Evolutionary conservation across 1,140 invertebrate species (phyloP).

Genomic region (Tribolium castaneum): DNA sequence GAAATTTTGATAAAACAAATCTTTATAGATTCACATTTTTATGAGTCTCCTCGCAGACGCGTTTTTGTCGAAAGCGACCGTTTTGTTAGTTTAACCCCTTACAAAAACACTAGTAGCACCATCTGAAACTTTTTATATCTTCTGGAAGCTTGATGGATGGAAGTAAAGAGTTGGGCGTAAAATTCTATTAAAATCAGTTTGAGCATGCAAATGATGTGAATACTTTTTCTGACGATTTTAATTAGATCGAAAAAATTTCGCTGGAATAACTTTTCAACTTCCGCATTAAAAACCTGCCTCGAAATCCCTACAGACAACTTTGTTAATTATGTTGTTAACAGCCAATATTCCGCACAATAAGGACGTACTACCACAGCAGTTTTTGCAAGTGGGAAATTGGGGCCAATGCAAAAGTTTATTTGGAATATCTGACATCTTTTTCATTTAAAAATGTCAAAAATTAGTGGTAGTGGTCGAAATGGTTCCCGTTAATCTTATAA

Average conservation of each 20-base stretch:
- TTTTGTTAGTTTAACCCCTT: slow-evolving; percentile 7
- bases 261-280: neutral
- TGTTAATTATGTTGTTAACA: neutral
- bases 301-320: neutral
- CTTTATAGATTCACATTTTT: neutral
- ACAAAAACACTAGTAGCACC: slow-evolving; percentile 11
- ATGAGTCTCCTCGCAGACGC: neutral
- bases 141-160: neutral
- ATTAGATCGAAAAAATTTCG: neutral
- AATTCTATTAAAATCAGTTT: neutral
- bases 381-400: neutral
- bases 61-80: neutral
- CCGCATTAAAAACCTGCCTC: neutral
- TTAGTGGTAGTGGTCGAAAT: too few relatives aligned
- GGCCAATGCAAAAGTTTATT: neutral
- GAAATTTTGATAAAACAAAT: neutral
- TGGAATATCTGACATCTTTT: neutral
- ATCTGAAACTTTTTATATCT: neutral
- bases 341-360: neutral
- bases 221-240: neutral
- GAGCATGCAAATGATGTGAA: neutral
- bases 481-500: too few relatives aligned
- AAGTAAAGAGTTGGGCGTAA: neutral
- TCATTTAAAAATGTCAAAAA: neutral
- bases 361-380: neutral